Percentiles rank a stretch among this genome's conserved stretches.
Conservation (phyloP, 2,113 vertebrate species). For the Melospiza georgiana region DNA sequence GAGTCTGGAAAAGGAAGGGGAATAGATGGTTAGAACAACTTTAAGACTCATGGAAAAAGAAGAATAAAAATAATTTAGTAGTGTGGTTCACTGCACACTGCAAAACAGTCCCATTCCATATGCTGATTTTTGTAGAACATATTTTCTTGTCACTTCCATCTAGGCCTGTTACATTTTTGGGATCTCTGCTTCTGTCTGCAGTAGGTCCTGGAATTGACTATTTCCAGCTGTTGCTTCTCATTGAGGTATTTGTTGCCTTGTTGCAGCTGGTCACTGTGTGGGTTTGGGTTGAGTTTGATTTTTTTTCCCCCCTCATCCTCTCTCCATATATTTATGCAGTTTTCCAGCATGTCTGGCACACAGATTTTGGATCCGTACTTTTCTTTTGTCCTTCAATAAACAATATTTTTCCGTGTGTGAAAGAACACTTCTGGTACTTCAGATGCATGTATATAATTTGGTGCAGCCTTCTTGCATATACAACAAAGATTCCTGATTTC, state of each 20-base stretch:
- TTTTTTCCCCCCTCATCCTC: background rate
- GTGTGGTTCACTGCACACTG: background rate
- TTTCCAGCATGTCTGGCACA: constrained; percentile 31
- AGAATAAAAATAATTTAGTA: background rate
- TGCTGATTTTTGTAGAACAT: background rate
- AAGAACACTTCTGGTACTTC: constrained; percentile 31
- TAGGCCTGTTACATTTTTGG: background rate
- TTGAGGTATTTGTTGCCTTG: background rate
- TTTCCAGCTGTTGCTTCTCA: background rate
- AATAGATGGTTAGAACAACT: background rate
- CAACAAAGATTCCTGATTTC: background rate
- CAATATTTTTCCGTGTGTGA: constrained; percentile 40
- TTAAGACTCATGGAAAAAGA: background rate
- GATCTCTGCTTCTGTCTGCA: background rate
- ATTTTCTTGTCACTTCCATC: background rate
- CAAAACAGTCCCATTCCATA: background rate
- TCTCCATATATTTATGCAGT: background rate
- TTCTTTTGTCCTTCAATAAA: constrained; percentile 45
- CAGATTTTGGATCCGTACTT: constrained; percentile 40
- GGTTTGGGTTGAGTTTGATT: background rate
- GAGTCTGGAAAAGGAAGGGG: background rate
- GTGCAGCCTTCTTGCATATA: background rate
- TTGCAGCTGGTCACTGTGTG: constrained; percentile 8
- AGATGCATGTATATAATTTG: background rate
- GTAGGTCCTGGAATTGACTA: background rate